These are phyloP conservation scores for Lysandra bellargus DNA, from an alignment of 2,888 invertebrate species.

Conservation along the genomic window DNA sequence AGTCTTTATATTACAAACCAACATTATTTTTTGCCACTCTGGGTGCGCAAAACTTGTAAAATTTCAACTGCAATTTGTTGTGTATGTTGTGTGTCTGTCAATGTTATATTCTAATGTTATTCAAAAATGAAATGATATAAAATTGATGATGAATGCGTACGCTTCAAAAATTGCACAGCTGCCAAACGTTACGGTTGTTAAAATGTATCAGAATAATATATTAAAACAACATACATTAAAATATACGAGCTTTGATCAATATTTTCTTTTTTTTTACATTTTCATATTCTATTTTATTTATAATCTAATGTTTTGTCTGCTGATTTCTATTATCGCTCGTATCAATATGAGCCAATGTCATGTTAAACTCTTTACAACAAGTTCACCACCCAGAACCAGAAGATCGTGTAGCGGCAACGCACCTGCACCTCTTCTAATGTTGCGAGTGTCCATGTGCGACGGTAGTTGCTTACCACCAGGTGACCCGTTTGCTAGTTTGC, in stretches of 20 bases:
- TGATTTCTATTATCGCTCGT: not conserved
- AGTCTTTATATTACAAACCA: not conserved
- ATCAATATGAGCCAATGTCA: not conserved
- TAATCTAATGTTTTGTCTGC: not conserved
- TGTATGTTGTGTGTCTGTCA: not conserved
- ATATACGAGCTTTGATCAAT: not conserved
- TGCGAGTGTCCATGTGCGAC: too few species aligned
- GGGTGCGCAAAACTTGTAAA: not conserved
- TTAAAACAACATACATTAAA: not conserved
- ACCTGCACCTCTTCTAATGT: too few species aligned
- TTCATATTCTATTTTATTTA: not conserved
- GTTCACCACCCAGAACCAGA: not conserved
- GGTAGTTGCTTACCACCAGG: too few species aligned
- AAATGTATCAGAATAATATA: conserved; percentile 12
- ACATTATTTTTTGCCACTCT: not conserved
- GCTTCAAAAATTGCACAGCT: conserved; percentile 27
- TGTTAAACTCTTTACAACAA: not conserved
- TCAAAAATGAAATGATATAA: conserved; percentile 19
- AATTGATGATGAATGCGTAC: not conserved
- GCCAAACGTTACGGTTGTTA: conserved; percentile 15
- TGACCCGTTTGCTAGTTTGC: too few species aligned
- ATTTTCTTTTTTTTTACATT: not conserved
- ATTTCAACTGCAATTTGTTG: not conserved
- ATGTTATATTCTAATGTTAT: not conserved
- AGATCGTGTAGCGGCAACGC: not conserved